Conservation (phyloP, 2,888 invertebrate genomes). For the Melanotus villosus region DNA sequence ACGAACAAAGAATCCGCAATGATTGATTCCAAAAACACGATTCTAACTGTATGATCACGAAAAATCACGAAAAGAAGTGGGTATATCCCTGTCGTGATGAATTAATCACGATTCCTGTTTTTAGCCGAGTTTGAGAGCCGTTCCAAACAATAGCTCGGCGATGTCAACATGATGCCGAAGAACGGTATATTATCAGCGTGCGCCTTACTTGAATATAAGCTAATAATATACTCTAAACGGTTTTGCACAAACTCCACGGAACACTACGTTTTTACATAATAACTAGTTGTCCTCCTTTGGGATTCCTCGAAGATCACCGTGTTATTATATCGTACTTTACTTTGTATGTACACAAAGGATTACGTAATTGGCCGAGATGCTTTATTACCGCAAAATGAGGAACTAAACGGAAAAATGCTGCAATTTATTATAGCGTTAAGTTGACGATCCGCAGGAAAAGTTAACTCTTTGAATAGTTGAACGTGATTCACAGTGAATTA, state of each 20-base stretch:
- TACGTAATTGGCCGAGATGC: conserved; percentile 15
- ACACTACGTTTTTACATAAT: conserved; percentile 30
- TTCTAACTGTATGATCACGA: conserved; percentile 48
- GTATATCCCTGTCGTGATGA: conserved; percentile 45
- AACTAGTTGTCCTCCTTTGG: conserved; percentile 20
- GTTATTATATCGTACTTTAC: conserved; percentile 27
- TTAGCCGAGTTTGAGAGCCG: conserved; percentile 34
- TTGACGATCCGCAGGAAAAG: not conserved
- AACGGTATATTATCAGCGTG: conserved; percentile 34
- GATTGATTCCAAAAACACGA: conserved; percentile 43
- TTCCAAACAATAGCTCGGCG: conserved; percentile 43
- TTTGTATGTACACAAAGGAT: conserved; percentile 26
- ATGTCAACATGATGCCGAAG: conserved; percentile 35
- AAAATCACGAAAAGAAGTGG: conserved; percentile 46
- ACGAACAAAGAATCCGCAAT: conserved; percentile 16
- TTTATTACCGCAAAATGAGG: conserved; percentile 19
- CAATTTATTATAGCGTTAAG: not conserved
- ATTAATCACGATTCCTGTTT: conserved; percentile 49
- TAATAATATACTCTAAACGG: conserved; percentile 31
- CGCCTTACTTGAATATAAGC: conserved; percentile 13
- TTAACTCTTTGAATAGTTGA: not conserved
- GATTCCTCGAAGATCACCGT: conserved; percentile 23
- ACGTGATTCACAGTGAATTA: conserved; percentile 6
- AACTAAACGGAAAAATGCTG: not conserved
- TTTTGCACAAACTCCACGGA: conserved; percentile 14